These are phyloP conservation scores for Orcinus orca DNA, from an alignment of 2,113 vertebrate genomes.

Conservation along the genomic window DNA sequence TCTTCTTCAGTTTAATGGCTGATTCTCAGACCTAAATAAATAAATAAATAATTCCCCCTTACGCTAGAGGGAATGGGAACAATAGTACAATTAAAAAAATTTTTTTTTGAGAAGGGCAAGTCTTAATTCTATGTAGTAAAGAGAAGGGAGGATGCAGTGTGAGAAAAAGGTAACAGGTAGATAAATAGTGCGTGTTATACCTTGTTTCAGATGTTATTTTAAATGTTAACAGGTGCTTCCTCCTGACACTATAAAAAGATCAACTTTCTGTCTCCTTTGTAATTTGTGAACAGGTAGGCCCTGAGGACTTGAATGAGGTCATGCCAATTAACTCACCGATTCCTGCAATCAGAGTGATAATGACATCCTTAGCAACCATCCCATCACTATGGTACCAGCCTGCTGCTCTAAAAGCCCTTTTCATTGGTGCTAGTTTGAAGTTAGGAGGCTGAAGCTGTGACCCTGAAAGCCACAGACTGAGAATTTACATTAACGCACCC, in stretches of 20 bases:
- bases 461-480: neutral
- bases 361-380: conserved; percentile 85
- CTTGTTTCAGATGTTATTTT: conserved; percentile 52
- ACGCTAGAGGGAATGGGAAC: conserved; percentile 50
- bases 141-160: neutral
- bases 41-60: neutral
- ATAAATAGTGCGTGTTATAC: conserved; percentile 21
- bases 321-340: conserved; percentile 80
- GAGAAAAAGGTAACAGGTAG: conserved; percentile 30
- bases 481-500: neutral
- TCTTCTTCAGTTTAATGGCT: conserved; percentile 78
- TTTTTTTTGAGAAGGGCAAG: neutral
- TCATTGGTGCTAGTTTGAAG: conserved; percentile 42
- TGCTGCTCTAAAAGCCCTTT: conserved; percentile 72
- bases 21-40: conserved; percentile 68
- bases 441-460: conserved; percentile 67
- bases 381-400: conserved; percentile 72
- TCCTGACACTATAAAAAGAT: conserved; percentile 76
- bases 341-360: conserved; percentile 77
- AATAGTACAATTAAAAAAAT: neutral
- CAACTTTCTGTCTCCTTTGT: conserved; percentile 61
- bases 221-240: conserved; percentile 70
- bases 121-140: conserved; percentile 35
- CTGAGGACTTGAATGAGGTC: conserved; percentile 80
- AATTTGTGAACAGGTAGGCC: conserved; percentile 81